Evolutionary conservation across 2,797 vertebrate species (phyloP), one percentile per base, ranked within the genome.

Genomic region (Sphenodon punctatus): DNA sequence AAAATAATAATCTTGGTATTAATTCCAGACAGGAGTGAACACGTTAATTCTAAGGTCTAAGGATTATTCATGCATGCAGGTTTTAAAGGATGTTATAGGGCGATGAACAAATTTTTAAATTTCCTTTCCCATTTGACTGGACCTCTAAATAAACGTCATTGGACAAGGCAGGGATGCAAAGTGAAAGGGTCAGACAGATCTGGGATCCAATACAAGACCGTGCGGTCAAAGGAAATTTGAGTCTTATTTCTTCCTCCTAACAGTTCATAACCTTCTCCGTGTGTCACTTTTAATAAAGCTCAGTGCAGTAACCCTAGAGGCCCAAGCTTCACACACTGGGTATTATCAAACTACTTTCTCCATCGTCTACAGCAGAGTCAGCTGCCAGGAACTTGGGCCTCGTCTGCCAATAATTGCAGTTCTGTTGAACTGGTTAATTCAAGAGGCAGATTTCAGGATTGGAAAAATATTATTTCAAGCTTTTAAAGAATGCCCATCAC

Each of bases 251-350:
- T 90, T 83, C 63, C 15, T 71, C 39, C 15, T 75, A 36, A 51
- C 49, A 85, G 46, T 89, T 91, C 79, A 76, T 90, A 93, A 71
- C 65, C 59, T 82, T 69, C 82, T 75, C 11, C 78, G 76, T 67
- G 16, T 88, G 75, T 83, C 48, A 76, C 48, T 85, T 88, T 84
- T 80, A 87, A 85, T 89, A 78, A 90, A 91, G 53, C 65, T 91
- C 60, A 73, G 45, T 19, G 75, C 15, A 68, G 66, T 71, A 78
- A 67, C 56, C 79, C 74, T 34, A 55, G 27, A 90, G 25, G 78
- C 74, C 39, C 60, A 64, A 67, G 67, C n/a, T 77, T 39, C 78
- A 66, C 13, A 5, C 22, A 48, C 41, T 86, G 80, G 65, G 5
- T 87, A 30, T 74, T 86, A 14, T 58, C 66, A 78, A 67, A 51